These are phyloP conservation scores for Melanotaenia trifasciata DNA, from an alignment of 2,797 vertebrate genomes.

Conservation along the genomic window DNA sequence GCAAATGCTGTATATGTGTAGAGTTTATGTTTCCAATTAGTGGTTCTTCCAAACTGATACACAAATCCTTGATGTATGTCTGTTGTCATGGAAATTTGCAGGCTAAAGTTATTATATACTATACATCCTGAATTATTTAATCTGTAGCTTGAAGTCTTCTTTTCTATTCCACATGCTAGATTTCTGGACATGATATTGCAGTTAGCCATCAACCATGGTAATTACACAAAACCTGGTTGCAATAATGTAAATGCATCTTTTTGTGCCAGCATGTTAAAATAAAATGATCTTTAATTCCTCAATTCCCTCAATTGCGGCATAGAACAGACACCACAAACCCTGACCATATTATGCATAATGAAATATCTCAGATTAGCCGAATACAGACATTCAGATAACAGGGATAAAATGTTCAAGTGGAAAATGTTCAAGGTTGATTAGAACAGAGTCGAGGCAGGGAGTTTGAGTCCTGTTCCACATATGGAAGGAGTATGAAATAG, in stretches of 20 bases:
- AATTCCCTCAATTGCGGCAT: background rate
- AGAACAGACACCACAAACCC: background rate
- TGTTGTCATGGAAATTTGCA: no score
- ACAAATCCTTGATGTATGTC: no score
- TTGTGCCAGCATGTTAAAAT: background rate
- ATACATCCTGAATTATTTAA: background rate
- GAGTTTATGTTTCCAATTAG: no score
- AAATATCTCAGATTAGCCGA: conserved; percentile 22
- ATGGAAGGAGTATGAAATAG: conserved; percentile 67
- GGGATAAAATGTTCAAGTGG: conserved; percentile 50
- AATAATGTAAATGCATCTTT: background rate
- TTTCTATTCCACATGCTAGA: no score
- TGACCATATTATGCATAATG: background rate
- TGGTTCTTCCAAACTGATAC: no score
- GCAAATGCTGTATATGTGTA: no score
- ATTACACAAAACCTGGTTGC: no score
- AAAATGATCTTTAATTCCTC: background rate
- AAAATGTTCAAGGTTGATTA: conserved; percentile 46
- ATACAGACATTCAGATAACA: conserved; percentile 39
- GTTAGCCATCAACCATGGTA: no score
- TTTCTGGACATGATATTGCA: no score
- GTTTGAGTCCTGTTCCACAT: conserved; percentile 56
- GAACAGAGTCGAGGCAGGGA: conserved; percentile 43
- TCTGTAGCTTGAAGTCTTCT: background rate
- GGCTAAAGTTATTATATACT: no score